A percentile compares a stretch with the other conserved stretches of the same genome.
These are phyloP conservation scores for Fissipunctia ypsillon DNA, from an alignment of 2,888 invertebrate species.

Conservation along the genomic window DNA sequence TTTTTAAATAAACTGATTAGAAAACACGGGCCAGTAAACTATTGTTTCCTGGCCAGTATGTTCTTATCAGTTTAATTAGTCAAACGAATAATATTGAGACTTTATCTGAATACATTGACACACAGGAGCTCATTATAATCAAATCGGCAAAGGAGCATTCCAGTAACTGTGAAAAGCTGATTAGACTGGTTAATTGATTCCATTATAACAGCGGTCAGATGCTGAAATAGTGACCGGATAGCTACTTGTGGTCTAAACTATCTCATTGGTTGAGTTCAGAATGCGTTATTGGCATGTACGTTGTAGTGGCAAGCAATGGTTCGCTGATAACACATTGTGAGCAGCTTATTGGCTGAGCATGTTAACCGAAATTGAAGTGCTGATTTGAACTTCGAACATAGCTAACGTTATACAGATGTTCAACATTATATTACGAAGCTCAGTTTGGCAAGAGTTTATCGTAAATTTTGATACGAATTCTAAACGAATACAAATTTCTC, in stretches of 20 bases:
- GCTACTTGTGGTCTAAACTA: slow-evolving; percentile 25
- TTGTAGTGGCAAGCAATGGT: slow-evolving; percentile 30
- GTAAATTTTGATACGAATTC: neutral
- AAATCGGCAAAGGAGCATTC: slow-evolving; percentile 15
- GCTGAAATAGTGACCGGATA: neutral
- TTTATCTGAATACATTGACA: neutral
- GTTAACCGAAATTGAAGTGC: slow-evolving; percentile 36
- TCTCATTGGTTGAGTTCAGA: slow-evolving; percentile 12
- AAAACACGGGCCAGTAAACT: too few species aligned
- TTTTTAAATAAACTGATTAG: too few species aligned
- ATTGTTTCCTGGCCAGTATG: too few species aligned
- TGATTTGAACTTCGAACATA: slow-evolving; percentile 24
- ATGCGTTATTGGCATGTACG: slow-evolving; percentile 35
- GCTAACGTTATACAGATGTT: neutral
- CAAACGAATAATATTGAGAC: neutral
- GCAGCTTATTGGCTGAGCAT: slow-evolving; percentile 50
- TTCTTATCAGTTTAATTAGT: neutral
- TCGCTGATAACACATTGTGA: slow-evolving; percentile 31
- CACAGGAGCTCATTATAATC: slow-evolving; percentile 4
- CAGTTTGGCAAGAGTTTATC: neutral
- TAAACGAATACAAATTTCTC: neutral
- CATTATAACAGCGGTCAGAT: slow-evolving; percentile 21
- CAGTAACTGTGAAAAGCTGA: neutral
- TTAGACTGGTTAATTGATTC: slow-evolving; percentile 20
- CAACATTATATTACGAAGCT: neutral